Evolutionary conservation across 2,113 vertebrate species (phyloP), one percentile per base, ranked within the genome.

Genomic region (Tachycineta bicolor): DNA sequence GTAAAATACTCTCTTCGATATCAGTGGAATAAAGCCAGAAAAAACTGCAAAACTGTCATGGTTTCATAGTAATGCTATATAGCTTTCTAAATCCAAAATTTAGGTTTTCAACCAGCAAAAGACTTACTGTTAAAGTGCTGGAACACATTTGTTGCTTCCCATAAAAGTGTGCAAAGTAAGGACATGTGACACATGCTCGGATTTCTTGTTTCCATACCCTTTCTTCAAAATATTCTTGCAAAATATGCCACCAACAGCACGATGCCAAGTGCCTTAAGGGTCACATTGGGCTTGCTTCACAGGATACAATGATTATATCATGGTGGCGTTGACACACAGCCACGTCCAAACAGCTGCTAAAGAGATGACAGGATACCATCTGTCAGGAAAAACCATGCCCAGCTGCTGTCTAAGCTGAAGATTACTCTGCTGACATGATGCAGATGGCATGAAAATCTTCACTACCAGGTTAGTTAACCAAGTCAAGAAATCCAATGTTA

Each of bases 281-380:
- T 94, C 94, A 96, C 10, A 18, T n/a, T 79, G 94, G 89, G 87
- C 89, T 95, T 74, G 64, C 94, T 96, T 95, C 95, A 94, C 65
- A 89, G 91, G 67, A 92, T 92, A 94, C 93, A 97, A 41, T 91
- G 93, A 96, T 94, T 94, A 88, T 95, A 97, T 96, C 95, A 89
- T 63, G 83, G 67, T 89, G 76, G 93, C 67, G 55, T 44, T 97
- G 96, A 97, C 93, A 97, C 49, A 69, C 73, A 87, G 92, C 96
- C 97, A 96, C 55, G 92, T 97, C 83, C 95, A 94, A 95, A 95
- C 89, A 98, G 98, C 94, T 97, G 97, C 91, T 69, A 90, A 97
- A 89, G 95, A 97, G 84, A 97, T 96, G 96, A 96, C 92, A 96
- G 96, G 78, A 97, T 73, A 43, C 97, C 97, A 98, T 97, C 97